These are phyloP conservation scores for Hirundo rustica DNA, from an alignment of 2,797 vertebrate genomes.

Conservation along the genomic window DNA sequence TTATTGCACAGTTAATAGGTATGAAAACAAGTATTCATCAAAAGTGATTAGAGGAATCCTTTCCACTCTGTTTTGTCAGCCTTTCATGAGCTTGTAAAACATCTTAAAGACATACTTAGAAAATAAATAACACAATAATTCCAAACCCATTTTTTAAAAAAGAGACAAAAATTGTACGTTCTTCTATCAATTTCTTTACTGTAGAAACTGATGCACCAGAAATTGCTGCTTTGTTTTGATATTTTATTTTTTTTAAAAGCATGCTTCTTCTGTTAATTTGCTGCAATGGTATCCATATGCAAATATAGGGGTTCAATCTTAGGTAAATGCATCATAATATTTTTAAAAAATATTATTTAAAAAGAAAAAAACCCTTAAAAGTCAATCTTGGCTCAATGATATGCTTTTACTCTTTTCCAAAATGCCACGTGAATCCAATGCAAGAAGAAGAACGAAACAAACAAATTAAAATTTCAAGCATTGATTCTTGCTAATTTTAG, in stretches of 20 bases:
- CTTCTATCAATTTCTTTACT: background rate
- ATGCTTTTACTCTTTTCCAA: background rate
- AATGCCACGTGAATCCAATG: background rate
- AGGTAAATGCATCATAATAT: rapidly evolving
- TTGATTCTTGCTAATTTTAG: background rate
- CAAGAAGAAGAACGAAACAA: background rate
- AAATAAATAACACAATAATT: background rate
- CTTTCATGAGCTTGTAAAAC: background rate
- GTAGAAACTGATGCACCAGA: background rate
- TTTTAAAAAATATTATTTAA: background rate
- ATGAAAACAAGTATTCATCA: background rate
- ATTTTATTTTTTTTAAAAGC: no score
- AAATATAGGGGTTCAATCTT: background rate
- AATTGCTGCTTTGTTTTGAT: background rate
- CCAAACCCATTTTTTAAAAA: background rate
- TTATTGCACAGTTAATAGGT: background rate
- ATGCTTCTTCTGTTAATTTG: no score
- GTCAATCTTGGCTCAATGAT: background rate
- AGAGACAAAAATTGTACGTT: background rate
- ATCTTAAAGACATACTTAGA: background rate
- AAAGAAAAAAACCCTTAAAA: background rate
- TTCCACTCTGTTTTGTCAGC: background rate
- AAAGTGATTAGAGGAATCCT: background rate
- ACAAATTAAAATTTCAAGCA: background rate
- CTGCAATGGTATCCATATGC: background rate